These are phyloP conservation scores for Drosophila sechellia DNA, from an alignment of 1,140 invertebrate species.

Conservation along the genomic window DNA sequence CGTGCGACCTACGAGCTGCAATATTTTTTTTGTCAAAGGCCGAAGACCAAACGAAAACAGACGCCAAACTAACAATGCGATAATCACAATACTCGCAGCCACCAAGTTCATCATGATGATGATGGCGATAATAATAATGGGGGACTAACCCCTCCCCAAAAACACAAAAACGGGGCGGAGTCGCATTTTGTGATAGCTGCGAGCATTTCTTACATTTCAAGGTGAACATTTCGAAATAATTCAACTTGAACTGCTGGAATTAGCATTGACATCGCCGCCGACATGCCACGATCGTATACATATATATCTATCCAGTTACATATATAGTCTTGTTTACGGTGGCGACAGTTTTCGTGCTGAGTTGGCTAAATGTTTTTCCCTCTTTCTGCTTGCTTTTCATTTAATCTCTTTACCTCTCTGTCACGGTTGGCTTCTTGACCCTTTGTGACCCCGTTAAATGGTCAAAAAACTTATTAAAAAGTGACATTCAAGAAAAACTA, in stretches of 20 bases:
- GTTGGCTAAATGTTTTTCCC: conserved; percentile 36
- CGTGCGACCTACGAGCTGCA: conserved; percentile 75
- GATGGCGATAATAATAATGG: conserved; percentile 39
- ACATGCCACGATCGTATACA: conserved; percentile 40
- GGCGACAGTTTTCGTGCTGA: conserved; percentile 52
- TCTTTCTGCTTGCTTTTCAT: conserved; percentile 23
- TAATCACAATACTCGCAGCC: conserved; percentile 57
- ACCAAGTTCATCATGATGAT: conserved; percentile 49
- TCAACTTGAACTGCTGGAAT: conserved; percentile 80
- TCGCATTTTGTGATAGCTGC: conserved; percentile 50
- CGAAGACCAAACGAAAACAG: conserved; percentile 59
- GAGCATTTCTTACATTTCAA: conserved; percentile 69
- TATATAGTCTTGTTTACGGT: conserved; percentile 9
- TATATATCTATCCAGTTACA: conserved; percentile 6
- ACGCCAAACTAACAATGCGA: conserved; percentile 52
- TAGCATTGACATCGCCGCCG: conserved; percentile 76
- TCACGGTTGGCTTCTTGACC: conserved; percentile 29
- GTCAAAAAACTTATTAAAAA: not conserved
- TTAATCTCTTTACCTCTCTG: conserved; percentile 6
- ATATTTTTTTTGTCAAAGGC: conserved; percentile 71
- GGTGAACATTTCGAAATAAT: conserved; percentile 80
- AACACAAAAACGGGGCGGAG: conserved; percentile 55
- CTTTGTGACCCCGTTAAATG: not conserved
- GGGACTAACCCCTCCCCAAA: conserved; percentile 19
- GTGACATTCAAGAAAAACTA: not conserved